Percentiles rank a stretch among this genome's conserved stretches.
These are phyloP conservation scores for Amphiduros pacificus DNA, from an alignment of 2,888 invertebrate species.

Conservation along the genomic window DNA sequence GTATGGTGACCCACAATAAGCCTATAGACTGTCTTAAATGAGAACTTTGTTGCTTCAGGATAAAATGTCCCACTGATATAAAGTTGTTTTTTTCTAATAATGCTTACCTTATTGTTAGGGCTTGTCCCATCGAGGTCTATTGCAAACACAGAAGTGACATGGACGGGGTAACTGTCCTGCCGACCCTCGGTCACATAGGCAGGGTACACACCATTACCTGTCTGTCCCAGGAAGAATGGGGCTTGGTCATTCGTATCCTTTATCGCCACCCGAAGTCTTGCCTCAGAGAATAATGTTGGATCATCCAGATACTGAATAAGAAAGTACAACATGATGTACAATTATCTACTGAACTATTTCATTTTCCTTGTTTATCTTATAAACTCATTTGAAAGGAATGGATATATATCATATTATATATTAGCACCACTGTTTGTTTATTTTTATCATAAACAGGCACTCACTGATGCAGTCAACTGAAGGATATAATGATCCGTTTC, in stretches of 20 bases:
- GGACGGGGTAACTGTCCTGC: slow-evolving; percentile 81
- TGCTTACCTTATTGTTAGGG: slow-evolving; percentile 84
- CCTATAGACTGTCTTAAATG: no score
- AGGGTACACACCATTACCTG: slow-evolving; percentile 61
- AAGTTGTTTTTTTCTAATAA: no score
- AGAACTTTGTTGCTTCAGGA: no score
- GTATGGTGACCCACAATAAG: no score
- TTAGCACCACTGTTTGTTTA: no score
- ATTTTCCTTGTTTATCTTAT: neutral
- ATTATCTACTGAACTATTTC: neutral
- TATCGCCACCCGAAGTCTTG: neutral
- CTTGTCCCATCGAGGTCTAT: slow-evolving; percentile 94
- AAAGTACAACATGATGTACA: neutral
- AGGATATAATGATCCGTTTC: slow-evolving; percentile 5
- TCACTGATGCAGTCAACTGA: slow-evolving; percentile 15
- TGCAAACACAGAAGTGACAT: slow-evolving; percentile 92
- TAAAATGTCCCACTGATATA: no score
- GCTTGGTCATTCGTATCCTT: slow-evolving; percentile 13
- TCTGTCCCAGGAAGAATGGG: slow-evolving; percentile 19
- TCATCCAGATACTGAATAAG: slow-evolving; percentile 1
- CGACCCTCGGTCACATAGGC: slow-evolving; percentile 94
- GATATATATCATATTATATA: no score
- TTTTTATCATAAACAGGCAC: no score
- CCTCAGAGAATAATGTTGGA: neutral
- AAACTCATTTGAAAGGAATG: no score